Evolutionary conservation across 2,888 invertebrate species (phyloP), one percentile per base, ranked within the genome.

Genomic region (Temnothorax ravouxi): DNA sequence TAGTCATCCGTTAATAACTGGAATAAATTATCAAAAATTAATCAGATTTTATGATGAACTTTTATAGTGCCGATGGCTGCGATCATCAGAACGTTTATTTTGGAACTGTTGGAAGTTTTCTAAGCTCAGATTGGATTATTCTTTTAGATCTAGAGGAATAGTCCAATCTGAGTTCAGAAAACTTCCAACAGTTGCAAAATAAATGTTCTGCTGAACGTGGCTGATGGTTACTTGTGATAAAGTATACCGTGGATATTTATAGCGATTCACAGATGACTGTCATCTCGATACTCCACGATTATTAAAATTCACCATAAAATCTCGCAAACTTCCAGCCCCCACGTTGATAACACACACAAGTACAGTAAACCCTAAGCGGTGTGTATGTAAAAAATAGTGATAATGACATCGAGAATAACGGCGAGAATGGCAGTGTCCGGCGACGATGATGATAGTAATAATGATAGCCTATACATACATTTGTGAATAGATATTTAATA

Each of bases 401-500:
- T 83, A 86, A 86, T n/a, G 79, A 85, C 44, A 82, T 81, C 67
- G 74, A 87, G 71, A 84, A 79, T 41, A 62, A 71, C 3, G 29
- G 71, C 18, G 56, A 71, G 69, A 25, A 75, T 72, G 74, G 64
- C 81, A 85, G 74, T 72, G 75, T 59, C 38, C 76, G 67, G 72
- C 86, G 82, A 86, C 21, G 83, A 80, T 67, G 62, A 82, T 59
- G 84, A 86, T 86, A 88, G 90, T 83, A 89, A 88, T 87, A 86
- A 85, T 79, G 86, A 91, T 91, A 92, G 90, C 88, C 89, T 93
- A 93, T 93, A 91, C 91, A 92, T 94, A 93, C 92, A 91, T 92
- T 93, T 94, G 94, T 94, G 94, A 94, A 94, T 94, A 94, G 92
- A 93, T 94, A 94, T 94, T 94, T 94, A 94, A 94, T 94, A 94